Evolutionary conservation across 2,797 vertebrate genomes (phyloP).

Genomic region (Synanceia verrucosa): DNA sequence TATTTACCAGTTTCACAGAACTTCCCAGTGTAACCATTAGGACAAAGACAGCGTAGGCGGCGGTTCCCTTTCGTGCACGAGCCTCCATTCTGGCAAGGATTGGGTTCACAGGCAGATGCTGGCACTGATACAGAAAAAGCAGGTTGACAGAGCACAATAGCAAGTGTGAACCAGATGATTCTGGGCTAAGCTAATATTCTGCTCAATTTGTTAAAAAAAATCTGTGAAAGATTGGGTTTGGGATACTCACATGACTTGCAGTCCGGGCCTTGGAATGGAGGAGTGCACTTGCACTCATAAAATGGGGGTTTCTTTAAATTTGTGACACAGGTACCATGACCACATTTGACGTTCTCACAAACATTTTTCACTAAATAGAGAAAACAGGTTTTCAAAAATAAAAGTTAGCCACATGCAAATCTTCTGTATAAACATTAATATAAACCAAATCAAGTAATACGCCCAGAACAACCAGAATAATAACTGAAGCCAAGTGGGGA

Average conservation of each 20-base stretch:
- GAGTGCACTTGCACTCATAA: conserved; percentile 73
- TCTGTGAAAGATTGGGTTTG: not conserved
- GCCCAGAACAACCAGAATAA: not conserved
- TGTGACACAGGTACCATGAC: conserved; percentile 64
- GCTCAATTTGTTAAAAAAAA: not conserved
- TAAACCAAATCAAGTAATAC: not conserved
- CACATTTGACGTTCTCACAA: conserved; percentile 65
- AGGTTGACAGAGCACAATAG: not conserved
- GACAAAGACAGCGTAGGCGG: conserved; percentile 61
- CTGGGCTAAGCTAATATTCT: not conserved
- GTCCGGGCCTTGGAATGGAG: conserved; percentile 53
- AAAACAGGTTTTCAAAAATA: conserved; percentile 1
- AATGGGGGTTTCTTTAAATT: conserved; percentile 39
- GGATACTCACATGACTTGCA: conserved; percentile 59
- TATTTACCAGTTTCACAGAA: conserved; percentile 73
- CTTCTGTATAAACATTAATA: not conserved
- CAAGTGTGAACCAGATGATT: not conserved
- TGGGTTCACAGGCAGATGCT: conserved; percentile 58
- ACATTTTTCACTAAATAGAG: conserved; percentile 55
- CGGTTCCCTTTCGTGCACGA: conserved; percentile 40
- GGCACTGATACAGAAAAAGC: conserved; percentile 28
- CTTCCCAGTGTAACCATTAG: conserved; percentile 50
- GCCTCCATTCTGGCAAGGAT: conserved; percentile 72
- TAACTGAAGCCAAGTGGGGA: not conserved
- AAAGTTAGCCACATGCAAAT: not conserved